These are phyloP conservation scores for Herminia tarsipennalis DNA, from an alignment of 2,888 invertebrate species.

Conservation along the genomic window DNA sequence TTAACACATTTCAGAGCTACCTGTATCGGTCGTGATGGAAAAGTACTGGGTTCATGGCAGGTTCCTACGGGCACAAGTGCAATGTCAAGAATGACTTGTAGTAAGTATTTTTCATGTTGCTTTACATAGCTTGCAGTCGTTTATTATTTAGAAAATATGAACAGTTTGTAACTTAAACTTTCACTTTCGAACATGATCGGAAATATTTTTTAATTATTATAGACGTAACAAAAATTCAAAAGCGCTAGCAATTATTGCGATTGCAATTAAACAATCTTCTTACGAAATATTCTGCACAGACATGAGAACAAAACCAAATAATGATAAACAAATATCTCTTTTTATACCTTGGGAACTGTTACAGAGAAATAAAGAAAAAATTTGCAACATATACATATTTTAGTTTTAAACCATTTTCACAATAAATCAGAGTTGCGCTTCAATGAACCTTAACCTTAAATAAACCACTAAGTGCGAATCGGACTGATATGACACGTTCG, in stretches of 20 bases:
- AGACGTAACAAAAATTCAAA: constrained; percentile 2
- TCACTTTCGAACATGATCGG: constrained; percentile 1
- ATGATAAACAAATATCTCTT: too few species aligned
- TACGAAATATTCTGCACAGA: background rate
- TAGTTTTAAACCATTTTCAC: too few species aligned
- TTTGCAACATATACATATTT: too few species aligned
- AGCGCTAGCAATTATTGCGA: background rate
- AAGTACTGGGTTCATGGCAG: constrained; percentile 84
- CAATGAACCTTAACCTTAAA: too few species aligned
- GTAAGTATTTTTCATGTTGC: constrained; percentile 74
- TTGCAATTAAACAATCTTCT: too few species aligned
- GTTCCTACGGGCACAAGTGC: constrained; percentile 60
- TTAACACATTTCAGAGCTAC: constrained; percentile 74
- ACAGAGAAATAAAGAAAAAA: too few species aligned
- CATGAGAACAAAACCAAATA: background rate
- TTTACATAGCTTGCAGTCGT: background rate
- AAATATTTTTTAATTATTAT: constrained; percentile 2
- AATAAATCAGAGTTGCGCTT: too few species aligned
- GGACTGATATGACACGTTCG: too few species aligned
- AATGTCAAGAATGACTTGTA: constrained; percentile 82
- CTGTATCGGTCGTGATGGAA: constrained; percentile 87
- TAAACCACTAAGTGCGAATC: too few species aligned
- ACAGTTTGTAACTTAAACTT: background rate
- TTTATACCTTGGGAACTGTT: too few species aligned
- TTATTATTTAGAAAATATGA: background rate